A percentile compares a stretch with the other conserved stretches of the same genome.
Evolutionary conservation across 1,140 invertebrate genomes (phyloP).

Genomic region (Eufriesea mexicana): DNA sequence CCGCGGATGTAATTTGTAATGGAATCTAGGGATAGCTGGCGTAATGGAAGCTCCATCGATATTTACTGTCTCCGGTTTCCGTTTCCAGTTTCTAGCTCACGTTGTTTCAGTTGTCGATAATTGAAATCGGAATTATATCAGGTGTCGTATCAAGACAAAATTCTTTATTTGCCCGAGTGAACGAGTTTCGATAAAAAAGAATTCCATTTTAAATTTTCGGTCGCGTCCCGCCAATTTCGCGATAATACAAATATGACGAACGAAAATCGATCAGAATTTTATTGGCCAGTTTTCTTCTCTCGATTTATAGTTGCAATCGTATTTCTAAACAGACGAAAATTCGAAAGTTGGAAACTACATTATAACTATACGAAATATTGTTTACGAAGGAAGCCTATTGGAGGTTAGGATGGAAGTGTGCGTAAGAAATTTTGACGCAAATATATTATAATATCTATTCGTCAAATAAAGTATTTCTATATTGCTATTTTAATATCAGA

Average conservation of each 20-base stretch:
- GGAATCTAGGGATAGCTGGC: not conserved
- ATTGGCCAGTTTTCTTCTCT: not conserved
- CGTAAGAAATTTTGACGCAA: not conserved
- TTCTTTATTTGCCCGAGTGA: not conserved
- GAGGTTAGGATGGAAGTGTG: not conserved
- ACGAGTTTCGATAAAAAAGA: not conserved
- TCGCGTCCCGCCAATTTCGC: not conserved
- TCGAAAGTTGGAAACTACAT: not conserved
- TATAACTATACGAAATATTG: not conserved
- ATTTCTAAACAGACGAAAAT: not conserved
- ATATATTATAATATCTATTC: not conserved
- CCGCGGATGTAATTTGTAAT: not conserved
- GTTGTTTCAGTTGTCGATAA: conserved; percentile 2
- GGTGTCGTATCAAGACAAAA: too few relatives aligned
- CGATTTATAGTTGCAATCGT: too few relatives aligned
- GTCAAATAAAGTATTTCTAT: too few relatives aligned
- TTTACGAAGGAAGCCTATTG: not conserved
- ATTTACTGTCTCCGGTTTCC: conserved; percentile 18
- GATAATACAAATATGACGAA: not conserved
- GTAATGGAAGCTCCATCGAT: not conserved
- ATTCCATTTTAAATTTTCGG: not conserved
- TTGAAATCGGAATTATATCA: conserved; percentile 17
- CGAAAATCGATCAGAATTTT: not conserved
- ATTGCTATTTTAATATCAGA: not conserved
- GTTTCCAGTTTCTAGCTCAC: not conserved